Base-by-base conservation (phyloP, 2,888 invertebrate species). In the Plagodis dolabraria region DNA sequence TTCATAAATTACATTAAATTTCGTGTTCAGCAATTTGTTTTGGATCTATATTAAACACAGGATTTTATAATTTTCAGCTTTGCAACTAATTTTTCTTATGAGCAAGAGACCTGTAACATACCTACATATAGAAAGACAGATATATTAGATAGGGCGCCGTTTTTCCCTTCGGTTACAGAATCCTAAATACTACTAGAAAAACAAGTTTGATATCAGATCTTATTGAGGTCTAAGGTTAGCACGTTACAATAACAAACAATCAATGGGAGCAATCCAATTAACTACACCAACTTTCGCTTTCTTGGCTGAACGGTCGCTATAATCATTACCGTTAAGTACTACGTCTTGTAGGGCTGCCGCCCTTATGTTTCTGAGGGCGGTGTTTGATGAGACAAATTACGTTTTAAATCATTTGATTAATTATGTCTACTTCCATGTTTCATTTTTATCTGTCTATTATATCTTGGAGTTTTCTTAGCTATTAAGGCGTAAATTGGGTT, bases 251-350 rank as follows among this genome's bases (percentile, higher is more conserved):
- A 80, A 68, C 77, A 79, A 76, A 81, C 77, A 83, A 83, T 82
- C 80, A 79, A 80, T 80, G 78, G 70, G 73, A 74, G 78, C 82
- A 75, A 87, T 87, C 81, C 83, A 87, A 87, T 89, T 86, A 89
- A 85, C 78, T 77, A 68, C 68, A 79, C 76, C 76, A 77, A 79
- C 74, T 80, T 84, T 79, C 80, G 81, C 82, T 83, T 83, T 80
- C 80, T 83, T 80, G 77, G 76, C 69, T 74, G 78, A 87, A 83
- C 75, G 79, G 76, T 72, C 67, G 78, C 79, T 68, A 83, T 88
- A 84, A 86, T 87, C 85, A 83, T 88, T 85, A 83, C 79, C 71
- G 71, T 71, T 80, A 80, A 85, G 80, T 77, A 79, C 68, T 69
- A 71, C 75, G 68, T 56, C 53, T 64, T 61, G 53, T 53, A 61